A percentile compares a stretch with the other conserved stretches of the same genome.
phyloP scores from a whole-genome alignment of 2,113 vertebrate genomes.

The Datnioides undecimradiatus region DNA sequence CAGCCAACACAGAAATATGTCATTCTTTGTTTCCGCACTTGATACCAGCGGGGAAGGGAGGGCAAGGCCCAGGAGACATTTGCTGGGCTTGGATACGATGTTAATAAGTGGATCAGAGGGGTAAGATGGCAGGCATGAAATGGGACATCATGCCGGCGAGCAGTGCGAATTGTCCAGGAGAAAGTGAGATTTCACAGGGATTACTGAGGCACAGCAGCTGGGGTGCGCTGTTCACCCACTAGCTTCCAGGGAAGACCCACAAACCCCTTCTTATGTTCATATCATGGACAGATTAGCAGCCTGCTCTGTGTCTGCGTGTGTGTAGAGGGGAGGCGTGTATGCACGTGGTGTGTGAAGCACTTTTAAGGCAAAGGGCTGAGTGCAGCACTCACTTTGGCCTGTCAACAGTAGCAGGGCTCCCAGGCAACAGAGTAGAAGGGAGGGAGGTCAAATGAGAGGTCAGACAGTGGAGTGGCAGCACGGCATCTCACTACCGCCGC shows the following conservation, averaged over 20 bases:
- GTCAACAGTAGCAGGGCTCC: conserved; percentile 63
- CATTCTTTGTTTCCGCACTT: conserved; percentile 57
- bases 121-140: conserved; percentile 83
- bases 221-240: conserved; percentile 60
- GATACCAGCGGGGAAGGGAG: conserved; percentile 47
- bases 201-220: conserved; percentile 83
- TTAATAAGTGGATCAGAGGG: conserved; percentile 74
- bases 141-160: conserved; percentile 73
- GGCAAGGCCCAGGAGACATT: conserved; percentile 61
- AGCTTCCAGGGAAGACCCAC: conserved; percentile 62
- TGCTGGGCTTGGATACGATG: conserved; percentile 65
- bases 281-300: conserved; percentile 81
- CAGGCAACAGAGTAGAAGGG: conserved; percentile 45
- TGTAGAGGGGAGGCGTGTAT: conserved; percentile 22
- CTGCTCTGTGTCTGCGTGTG: conserved; percentile 45
- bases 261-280: conserved; percentile 71
- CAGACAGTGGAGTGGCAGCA: conserved; percentile 18
- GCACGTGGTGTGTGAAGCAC: conserved; percentile 22
- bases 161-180: conserved; percentile 78
- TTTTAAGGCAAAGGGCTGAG: conserved; percentile 47
- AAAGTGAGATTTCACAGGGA: conserved; percentile 86
- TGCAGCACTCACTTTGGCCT: conserved; percentile 54
- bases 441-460: conserved; percentile 56
- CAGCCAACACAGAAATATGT: conserved; percentile 58
- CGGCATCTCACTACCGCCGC: conserved; percentile 22